These are phyloP conservation scores for Andrena camellia DNA, from an alignment of 2,888 invertebrate species.

Conservation along the genomic window DNA sequence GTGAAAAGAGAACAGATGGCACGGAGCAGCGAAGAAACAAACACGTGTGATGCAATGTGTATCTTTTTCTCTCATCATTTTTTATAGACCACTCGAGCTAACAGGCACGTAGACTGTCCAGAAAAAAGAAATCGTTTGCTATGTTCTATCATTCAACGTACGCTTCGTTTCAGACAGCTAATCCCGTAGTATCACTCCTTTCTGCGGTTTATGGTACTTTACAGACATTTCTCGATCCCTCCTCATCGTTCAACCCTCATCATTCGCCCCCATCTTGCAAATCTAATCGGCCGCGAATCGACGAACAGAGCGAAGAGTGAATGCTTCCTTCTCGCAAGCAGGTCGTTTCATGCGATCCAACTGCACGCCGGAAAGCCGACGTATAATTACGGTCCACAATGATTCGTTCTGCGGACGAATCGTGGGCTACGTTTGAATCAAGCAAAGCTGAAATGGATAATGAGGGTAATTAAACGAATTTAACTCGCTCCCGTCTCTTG, in stretches of 20 bases:
- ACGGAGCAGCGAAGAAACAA: background rate
- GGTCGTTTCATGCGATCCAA: background rate
- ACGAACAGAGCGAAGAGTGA: too few relatives aligned
- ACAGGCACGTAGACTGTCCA: background rate
- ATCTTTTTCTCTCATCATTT: conserved; percentile 3
- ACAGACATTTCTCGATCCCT: too few relatives aligned
- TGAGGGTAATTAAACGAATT: conserved; percentile 73
- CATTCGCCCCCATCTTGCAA: background rate
- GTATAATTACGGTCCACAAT: conserved; percentile 38
- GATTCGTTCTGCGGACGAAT: conserved; percentile 16
- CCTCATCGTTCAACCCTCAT: background rate
- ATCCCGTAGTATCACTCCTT: too few relatives aligned
- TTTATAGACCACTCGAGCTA: conserved; percentile 18
- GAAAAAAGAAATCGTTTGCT: background rate
- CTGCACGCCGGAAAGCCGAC: conserved; percentile 3
- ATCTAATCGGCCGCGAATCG: background rate
- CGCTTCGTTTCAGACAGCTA: too few relatives aligned
- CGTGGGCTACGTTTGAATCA: conserved; percentile 44
- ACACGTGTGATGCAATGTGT: background rate
- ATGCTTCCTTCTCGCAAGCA: background rate
- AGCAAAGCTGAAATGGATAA: conserved; percentile 66
- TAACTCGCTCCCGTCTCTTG: conserved; percentile 56
- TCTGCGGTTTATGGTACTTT: too few relatives aligned
- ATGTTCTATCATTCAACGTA: too few relatives aligned
- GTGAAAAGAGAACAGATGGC: conserved; percentile 26